These are phyloP conservation scores for Orius insidiosus DNA, from an alignment of 1,140 invertebrate species.

Conservation along the genomic window DNA sequence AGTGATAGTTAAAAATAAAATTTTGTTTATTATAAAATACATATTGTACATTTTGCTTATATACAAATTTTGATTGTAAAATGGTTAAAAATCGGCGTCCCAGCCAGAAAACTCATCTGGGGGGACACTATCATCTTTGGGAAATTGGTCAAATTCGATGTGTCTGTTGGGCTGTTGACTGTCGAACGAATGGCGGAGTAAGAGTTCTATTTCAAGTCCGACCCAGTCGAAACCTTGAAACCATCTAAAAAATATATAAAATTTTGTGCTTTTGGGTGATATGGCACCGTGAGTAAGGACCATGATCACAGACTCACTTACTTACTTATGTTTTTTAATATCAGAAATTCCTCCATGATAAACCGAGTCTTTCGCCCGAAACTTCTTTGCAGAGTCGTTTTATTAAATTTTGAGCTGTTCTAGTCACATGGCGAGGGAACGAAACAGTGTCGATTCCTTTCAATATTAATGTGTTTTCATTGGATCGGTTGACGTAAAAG, in stretches of 20 bases:
- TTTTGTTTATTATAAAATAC: no score
- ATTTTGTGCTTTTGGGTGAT: not conserved
- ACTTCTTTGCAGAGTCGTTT: conserved; percentile 73
- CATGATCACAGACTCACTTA: conserved; percentile 15
- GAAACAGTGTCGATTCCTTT: conserved; percentile 81
- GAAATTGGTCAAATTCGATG: conserved; percentile 54
- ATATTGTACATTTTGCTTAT: no score
- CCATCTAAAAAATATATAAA: conserved; percentile 43
- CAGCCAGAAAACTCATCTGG: conserved; percentile 51
- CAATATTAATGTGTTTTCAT: conserved; percentile 92
- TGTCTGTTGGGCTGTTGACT: conserved; percentile 42
- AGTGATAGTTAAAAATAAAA: no score
- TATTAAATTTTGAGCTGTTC: conserved; percentile 65
- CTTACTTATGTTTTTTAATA: conserved; percentile 79
- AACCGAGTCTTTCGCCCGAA: conserved; percentile 82
- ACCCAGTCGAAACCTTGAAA: conserved; percentile 89
- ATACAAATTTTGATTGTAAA: no score
- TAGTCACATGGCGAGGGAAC: conserved; percentile 62
- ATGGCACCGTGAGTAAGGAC: conserved; percentile 10
- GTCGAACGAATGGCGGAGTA: conserved; percentile 63
- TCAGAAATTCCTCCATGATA: conserved; percentile 78
- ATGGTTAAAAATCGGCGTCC: conserved; percentile 44
- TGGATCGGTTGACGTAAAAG: conserved; percentile 76
- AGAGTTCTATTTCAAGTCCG: conserved; percentile 52
- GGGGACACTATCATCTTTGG: conserved; percentile 41